phyloP scores from a whole-genome alignment of 2,888 invertebrate genomes.

The Petrolisthes cinctipes region DNA sequence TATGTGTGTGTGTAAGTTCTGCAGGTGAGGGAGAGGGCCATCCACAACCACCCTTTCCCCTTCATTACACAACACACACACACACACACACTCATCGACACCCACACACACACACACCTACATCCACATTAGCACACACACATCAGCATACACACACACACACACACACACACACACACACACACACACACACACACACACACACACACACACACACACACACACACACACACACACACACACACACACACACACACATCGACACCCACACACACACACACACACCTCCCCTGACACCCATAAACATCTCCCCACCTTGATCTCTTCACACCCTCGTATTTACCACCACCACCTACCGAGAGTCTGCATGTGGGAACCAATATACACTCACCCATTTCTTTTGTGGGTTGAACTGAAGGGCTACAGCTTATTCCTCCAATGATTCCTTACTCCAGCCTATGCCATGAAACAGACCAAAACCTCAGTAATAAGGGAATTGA shows the following conservation, averaged over 20 bases:
- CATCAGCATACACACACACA: slow-evolving; percentile 14
- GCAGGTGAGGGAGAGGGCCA: too few species aligned
- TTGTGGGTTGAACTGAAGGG: too few species aligned
- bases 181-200: slow-evolving; percentile 35
- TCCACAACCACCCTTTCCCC: background rate
- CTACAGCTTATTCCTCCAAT: too few species aligned
- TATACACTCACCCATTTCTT: too few species aligned
- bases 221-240: background rate
- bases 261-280: background rate
- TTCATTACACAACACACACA: background rate
- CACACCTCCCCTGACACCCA: background rate
- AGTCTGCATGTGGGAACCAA: too few species aligned
- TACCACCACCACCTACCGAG: too few species aligned
- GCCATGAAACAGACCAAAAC: too few species aligned
- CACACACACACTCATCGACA: slow-evolving; percentile 8
- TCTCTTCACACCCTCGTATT: background rate
- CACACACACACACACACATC: slow-evolving; percentile 2
- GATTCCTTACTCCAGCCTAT: too few species aligned
- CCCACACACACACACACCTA: slow-evolving; percentile 18
- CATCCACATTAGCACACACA: slow-evolving; percentile 9
- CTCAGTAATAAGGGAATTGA: too few species aligned
- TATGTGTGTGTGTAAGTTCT: too few species aligned
- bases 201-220: slow-evolving; percentile 20
- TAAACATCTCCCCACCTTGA: background rate
- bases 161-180: slow-evolving; percentile 25